Conservation (phyloP, 1,140 invertebrate species). For the Cydia splendana region DNA sequence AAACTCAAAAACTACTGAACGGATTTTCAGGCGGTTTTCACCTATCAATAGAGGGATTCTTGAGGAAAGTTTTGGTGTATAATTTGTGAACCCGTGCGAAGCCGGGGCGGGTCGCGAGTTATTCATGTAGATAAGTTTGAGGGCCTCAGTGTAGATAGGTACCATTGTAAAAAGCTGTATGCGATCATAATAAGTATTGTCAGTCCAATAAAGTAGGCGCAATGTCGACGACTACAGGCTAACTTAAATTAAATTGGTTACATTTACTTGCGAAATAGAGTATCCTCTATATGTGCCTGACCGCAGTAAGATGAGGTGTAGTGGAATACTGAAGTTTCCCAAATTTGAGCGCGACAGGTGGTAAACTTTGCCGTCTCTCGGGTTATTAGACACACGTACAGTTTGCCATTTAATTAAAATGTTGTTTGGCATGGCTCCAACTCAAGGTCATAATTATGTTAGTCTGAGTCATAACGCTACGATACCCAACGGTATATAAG, state of each 20-base stretch:
- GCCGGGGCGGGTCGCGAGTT: too few relatives aligned
- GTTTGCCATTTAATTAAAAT: constrained; percentile 10
- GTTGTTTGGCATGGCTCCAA: constrained; percentile 4
- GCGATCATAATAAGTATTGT: too few relatives aligned
- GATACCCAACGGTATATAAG: neutral
- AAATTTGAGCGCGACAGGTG: constrained; percentile 6
- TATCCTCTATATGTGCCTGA: neutral
- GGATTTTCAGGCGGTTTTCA: too few relatives aligned
- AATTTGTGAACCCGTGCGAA: too few relatives aligned
- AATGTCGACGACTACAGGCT: neutral
- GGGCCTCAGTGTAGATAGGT: too few relatives aligned
- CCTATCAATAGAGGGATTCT: too few relatives aligned
- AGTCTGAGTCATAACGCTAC: constrained; percentile 7
- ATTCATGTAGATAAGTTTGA: too few relatives aligned
- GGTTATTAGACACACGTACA: constrained; percentile 14
- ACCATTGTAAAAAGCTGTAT: too few relatives aligned
- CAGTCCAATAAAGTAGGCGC: neutral
- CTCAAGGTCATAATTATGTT: constrained; percentile 12
- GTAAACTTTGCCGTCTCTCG: constrained; percentile 6
- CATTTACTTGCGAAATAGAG: neutral
- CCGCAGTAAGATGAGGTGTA: neutral
- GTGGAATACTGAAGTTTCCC: neutral
- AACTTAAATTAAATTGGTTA: neutral
- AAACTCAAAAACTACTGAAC: too few relatives aligned
- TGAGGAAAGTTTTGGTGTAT: too few relatives aligned